These are phyloP conservation scores for Ormyrus labotus DNA, from an alignment of 2,888 invertebrate genomes.

Conservation along the genomic window DNA sequence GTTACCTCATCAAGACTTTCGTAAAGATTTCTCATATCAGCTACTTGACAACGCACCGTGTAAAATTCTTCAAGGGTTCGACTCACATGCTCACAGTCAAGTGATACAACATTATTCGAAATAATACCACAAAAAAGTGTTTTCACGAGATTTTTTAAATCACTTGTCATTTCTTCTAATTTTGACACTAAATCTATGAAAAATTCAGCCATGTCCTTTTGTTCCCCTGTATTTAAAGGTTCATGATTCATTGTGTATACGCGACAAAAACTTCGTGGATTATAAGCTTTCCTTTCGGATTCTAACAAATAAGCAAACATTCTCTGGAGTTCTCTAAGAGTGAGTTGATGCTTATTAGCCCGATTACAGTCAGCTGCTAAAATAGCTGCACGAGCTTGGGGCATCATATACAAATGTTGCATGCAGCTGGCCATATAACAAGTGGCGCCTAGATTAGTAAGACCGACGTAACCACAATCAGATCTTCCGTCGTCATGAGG, in stretches of 20 bases:
- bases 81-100: constrained; percentile 96
- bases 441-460: constrained; percentile 96
- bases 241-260: constrained; percentile 98
- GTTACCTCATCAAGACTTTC: constrained; percentile 98
- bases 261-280: constrained; percentile 95
- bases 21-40: constrained; percentile 96
- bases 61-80: constrained; percentile 97
- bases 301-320: constrained; percentile 97
- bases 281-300: constrained; percentile 96
- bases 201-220: constrained; percentile 99
- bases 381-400: constrained; percentile 91
- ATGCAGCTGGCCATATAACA: constrained; percentile 99
- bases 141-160: constrained; percentile 92
- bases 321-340: constrained; percentile 90
- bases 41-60: constrained; percentile 96
- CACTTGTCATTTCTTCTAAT: constrained; percentile 95
- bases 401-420: constrained; percentile 98
- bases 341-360: constrained; percentile 87
- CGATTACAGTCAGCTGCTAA: constrained; percentile 85
- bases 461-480: constrained; percentile 95
- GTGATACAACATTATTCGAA: constrained; percentile 95
- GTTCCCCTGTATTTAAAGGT: constrained; percentile 95
- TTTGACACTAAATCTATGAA: constrained; percentile 97
- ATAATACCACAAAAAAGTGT: constrained; percentile 94
- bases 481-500: constrained; percentile 96